These are phyloP conservation scores for Syritta pipiens DNA, from an alignment of 2,888 invertebrate species.

Conservation along the genomic window DNA sequence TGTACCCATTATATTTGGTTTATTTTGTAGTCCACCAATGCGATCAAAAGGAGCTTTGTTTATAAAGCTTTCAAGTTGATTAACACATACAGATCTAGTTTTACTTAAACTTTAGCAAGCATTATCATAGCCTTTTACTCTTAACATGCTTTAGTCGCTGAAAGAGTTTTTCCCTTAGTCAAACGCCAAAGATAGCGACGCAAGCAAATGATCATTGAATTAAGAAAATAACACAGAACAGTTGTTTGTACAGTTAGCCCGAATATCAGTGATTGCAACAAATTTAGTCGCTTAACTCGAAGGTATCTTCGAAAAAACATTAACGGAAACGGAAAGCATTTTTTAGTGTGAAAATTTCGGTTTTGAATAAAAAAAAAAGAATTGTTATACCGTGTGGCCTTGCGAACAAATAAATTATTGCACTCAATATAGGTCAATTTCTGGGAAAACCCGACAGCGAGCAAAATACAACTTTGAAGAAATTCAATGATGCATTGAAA, in stretches of 20 bases:
- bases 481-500: no score
- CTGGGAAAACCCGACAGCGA: slow-evolving; percentile 42
- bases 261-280: slow-evolving; percentile 71
- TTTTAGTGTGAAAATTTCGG: no score
- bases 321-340: neutral
- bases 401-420: slow-evolving; percentile 16
- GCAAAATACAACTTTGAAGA: slow-evolving; percentile 21
- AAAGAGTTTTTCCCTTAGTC: slow-evolving; percentile 33
- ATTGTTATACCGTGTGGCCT: no score
- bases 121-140: slow-evolving; percentile 54
- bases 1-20: no score
- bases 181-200: slow-evolving; percentile 33
- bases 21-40: no score
- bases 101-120: slow-evolving; percentile 17
- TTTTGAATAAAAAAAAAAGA: no score
- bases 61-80: slow-evolving; percentile 46
- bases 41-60: no score
- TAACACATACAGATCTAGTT: slow-evolving; percentile 42
- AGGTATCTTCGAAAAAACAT: slow-evolving; percentile 45
- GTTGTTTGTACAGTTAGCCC: slow-evolving; percentile 53
- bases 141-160: slow-evolving; percentile 41
- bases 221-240: slow-evolving; percentile 47
- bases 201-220: slow-evolving; percentile 36
- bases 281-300: slow-evolving; percentile 70
- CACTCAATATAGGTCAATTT: slow-evolving; percentile 63